A percentile compares a stretch with the other conserved stretches of the same genome.
Evolutionary conservation across 2,797 vertebrate genomes (phyloP).

Genomic region (Myoxocephalus aenaeus): DNA sequence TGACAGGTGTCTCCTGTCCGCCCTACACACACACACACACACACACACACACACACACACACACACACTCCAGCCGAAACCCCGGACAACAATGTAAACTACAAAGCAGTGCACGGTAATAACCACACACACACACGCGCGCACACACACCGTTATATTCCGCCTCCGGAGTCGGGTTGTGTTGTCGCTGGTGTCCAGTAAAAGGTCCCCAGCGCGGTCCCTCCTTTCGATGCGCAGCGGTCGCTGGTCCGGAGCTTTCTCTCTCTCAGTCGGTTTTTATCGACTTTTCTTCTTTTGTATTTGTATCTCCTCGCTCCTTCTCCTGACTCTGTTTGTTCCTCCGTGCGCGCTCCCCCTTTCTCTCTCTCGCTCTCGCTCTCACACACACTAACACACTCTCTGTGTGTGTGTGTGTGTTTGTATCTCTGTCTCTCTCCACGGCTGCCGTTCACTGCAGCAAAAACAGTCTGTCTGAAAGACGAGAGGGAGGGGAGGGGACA

Average conservation of each 20-base stretch:
- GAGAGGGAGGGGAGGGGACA: constrained; percentile 69
- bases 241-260: constrained; percentile 63
- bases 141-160: constrained; percentile 79
- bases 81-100: constrained; percentile 57
- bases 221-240: constrained; percentile 64
- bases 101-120: constrained; percentile 36
- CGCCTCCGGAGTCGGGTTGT: constrained; percentile 70
- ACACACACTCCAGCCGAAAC: constrained; percentile 72
- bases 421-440: constrained; percentile 70
- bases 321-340: constrained; percentile 58
- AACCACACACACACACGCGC: constrained; percentile 23
- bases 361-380: constrained; percentile 38
- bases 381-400: constrained; percentile 23
- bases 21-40: constrained; percentile 14
- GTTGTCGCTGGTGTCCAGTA: constrained; percentile 62
- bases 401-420: constrained; percentile 3
- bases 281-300: constrained; percentile 55
- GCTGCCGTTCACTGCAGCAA: constrained; percentile 89
- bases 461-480: constrained; percentile 85
- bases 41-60: constrained; percentile 39
- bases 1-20: constrained; percentile 80
- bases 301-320: constrained; percentile 54
- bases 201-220: constrained; percentile 59
- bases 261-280: constrained; percentile 62
- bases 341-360: constrained; percentile 49